Evolutionary conservation across 2,113 vertebrate species (phyloP), one percentile per base, ranked within the genome.

Genomic region (Odontesthes bonariensis): DNA sequence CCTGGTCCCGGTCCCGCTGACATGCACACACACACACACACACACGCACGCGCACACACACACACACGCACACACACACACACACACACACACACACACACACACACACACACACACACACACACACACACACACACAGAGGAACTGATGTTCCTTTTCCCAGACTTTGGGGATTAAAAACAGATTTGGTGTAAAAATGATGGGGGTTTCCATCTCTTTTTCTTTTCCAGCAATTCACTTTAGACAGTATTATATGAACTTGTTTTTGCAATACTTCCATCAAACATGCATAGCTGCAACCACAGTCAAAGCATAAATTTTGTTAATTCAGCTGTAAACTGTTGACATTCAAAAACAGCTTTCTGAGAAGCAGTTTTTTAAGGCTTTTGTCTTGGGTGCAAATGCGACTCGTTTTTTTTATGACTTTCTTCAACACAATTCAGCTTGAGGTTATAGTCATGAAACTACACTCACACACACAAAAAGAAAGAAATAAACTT

Each of bases 1-100:
- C 81, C 88, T 87, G 87, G 88, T 91, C 40, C 86, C 74, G 78
- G 69, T 88, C 55, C 80, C 79, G 79, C 73, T 83, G 69, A 87
- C 67, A 79, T 75, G 76, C 53, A 62, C 80, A 61, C 54, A 65
- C 55, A 64, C 32, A 63, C 60, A 54, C 46, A 58, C 60, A 65
- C 49, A 46, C 32, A 64, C 52, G 61, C 64, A 75, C 31, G 35
- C 35, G 35, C 35, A 35, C n/a, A n/a, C n/a, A n/a, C n/a, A n/a
- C n/a, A n/a, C n/a, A n/a, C n/a, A n/a, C n/a, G n/a, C n/a, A n/a
- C 60, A 65, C 49, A 46, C 32, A 64, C 52, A 57, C 64, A 75
- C 31, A 1, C 35, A 10, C 35, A 38, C 56, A 57, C 22, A 59
- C 35, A 47, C 53, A 62, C 80, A 61, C 54, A 65, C 55, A 64